Evolutionary conservation across 2,888 invertebrate genomes (phyloP).

Genomic region (Ditylenchus weischeri): DNA sequence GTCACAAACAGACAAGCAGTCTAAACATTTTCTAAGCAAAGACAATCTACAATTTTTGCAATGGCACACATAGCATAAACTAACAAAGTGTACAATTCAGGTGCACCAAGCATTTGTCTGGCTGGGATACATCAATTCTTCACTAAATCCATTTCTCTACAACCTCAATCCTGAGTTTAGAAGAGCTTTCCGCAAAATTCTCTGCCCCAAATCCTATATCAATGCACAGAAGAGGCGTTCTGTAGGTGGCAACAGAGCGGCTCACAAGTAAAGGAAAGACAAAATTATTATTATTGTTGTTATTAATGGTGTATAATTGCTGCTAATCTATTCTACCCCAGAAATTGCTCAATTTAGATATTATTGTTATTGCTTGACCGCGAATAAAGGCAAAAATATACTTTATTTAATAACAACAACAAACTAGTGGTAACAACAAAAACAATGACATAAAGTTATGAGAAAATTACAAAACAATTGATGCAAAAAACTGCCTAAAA

Average conservation of each 20-base stretch:
- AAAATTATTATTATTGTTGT: no score
- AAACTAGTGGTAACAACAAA: neutral
- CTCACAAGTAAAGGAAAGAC: conserved; percentile 2
- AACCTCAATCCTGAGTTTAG: conserved; percentile 58
- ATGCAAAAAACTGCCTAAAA: neutral
- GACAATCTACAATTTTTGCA: no score
- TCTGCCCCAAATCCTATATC: conserved; percentile 50
- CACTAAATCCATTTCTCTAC: conserved; percentile 56
- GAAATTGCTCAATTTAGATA: neutral
- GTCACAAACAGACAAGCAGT: no score
- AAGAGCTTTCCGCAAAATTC: conserved; percentile 56
- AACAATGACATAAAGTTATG: neutral
- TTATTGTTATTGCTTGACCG: neutral
- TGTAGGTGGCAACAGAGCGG: neutral
- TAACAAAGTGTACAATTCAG: conserved; percentile 27
- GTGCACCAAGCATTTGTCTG: conserved; percentile 57
- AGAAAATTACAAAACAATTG: neutral
- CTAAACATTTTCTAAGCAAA: no score
- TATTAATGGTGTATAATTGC: no score
- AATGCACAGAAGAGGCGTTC: conserved; percentile 19
- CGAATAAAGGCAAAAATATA: neutral
- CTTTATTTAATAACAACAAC: conserved; percentile 5
- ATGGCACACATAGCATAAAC: neutral
- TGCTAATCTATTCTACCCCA: no score
- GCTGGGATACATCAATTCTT: conserved; percentile 58